Evolutionary conservation across 1,140 invertebrate species (phyloP).

Genomic region (Papilio machaon): DNA sequence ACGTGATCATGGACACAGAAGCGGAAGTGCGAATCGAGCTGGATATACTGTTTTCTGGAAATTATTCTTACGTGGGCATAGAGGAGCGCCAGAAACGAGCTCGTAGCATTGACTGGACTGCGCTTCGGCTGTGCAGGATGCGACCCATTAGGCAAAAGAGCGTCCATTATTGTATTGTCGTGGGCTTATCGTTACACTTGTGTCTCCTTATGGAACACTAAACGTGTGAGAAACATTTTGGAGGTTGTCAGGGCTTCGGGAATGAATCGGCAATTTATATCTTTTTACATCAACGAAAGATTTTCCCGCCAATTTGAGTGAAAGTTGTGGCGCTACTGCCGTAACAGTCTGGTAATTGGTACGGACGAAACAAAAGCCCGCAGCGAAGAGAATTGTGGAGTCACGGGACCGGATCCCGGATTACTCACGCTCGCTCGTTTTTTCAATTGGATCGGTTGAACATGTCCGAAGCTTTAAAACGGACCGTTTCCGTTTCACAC

Average conservation of each 20-base stretch:
- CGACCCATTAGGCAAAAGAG: slow-evolving; percentile 74
- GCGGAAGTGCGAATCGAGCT: slow-evolving; percentile 53
- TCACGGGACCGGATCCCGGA: slow-evolving; percentile 72
- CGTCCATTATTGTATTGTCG: slow-evolving; percentile 80
- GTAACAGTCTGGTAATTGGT: slow-evolving; percentile 14
- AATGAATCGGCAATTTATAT: slow-evolving; percentile 39
- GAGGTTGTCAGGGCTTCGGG: slow-evolving; percentile 37
- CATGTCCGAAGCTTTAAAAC: slow-evolving; percentile 64
- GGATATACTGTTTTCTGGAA: slow-evolving; percentile 59
- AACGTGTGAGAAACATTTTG: slow-evolving; percentile 52
- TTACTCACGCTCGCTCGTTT: slow-evolving; percentile 75
- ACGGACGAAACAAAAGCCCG: slow-evolving; percentile 37
- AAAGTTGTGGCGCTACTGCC: neutral
- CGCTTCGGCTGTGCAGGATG: slow-evolving; percentile 71
- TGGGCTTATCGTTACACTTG: slow-evolving; percentile 73
- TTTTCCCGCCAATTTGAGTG: slow-evolving; percentile 1
- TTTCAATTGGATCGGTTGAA: slow-evolving; percentile 72
- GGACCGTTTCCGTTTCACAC: slow-evolving; percentile 70
- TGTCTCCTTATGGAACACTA: slow-evolving; percentile 65
- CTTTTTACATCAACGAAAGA: neutral
- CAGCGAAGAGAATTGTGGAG: slow-evolving; percentile 53
- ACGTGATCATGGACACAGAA: slow-evolving; percentile 58
- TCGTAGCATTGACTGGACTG: slow-evolving; percentile 76
- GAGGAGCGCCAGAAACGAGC: slow-evolving; percentile 65
- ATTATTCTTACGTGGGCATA: slow-evolving; percentile 44